phyloP scores from a whole-genome alignment of 2,113 vertebrate species.

The Xyliphius kryptos region DNA sequence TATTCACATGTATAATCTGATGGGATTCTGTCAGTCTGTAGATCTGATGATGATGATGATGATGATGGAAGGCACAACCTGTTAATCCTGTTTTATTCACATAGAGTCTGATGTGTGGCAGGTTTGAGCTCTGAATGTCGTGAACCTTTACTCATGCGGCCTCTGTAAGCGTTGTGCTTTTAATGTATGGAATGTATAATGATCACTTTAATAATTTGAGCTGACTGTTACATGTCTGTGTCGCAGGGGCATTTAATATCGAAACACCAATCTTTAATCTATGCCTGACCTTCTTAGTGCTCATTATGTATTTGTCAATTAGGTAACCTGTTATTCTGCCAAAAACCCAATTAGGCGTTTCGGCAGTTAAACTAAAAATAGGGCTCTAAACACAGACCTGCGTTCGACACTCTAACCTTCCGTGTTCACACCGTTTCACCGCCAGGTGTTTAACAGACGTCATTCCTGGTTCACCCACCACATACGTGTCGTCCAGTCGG shows the following conservation, averaged over 20 bases:
- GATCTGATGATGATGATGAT: too few relatives aligned
- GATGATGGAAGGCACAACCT: too few relatives aligned
- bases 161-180: too few relatives aligned
- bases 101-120: too few relatives aligned
- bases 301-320: conserved; percentile 59
- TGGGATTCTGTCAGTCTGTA: too few relatives aligned
- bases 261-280: conserved; percentile 44
- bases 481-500: neutral
- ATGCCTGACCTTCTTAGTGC: conserved; percentile 52
- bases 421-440: conserved; percentile 36
- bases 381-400: conserved; percentile 50
- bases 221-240: too few relatives aligned
- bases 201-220: too few relatives aligned
- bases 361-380: conserved; percentile 64
- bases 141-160: too few relatives aligned
- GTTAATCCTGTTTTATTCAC: too few relatives aligned
- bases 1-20: too few relatives aligned
- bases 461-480: neutral
- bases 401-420: conserved; percentile 40
- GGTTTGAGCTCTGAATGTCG: too few relatives aligned
- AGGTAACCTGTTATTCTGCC: conserved; percentile 66
- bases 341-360: conserved; percentile 68
- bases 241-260: neutral
- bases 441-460: conserved; percentile 46
- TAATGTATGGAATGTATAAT: too few relatives aligned